phyloP scores from a whole-genome alignment of 2,888 invertebrate species.

The Coleophora flavipennella region DNA sequence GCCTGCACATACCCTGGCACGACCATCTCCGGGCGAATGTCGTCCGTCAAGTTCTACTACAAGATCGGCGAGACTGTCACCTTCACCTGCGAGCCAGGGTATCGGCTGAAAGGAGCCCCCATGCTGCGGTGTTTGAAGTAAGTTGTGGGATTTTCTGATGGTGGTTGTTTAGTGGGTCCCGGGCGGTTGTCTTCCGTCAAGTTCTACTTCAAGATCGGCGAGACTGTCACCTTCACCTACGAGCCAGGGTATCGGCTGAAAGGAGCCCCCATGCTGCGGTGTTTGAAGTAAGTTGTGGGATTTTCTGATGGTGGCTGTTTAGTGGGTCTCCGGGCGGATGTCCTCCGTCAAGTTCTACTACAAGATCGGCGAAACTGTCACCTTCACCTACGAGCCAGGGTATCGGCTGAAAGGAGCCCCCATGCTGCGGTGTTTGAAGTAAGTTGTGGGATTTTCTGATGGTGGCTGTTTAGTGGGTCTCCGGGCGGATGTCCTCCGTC shows the following conservation, averaged over 20 bases:
- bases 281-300: constrained; percentile 63
- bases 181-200: constrained; percentile 90
- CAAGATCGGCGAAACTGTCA: constrained; percentile 87
- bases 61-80: constrained; percentile 88
- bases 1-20: constrained; percentile 92
- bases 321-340: constrained; percentile 88
- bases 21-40: constrained; percentile 88
- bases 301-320: too few relatives aligned
- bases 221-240: constrained; percentile 88
- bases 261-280: constrained; percentile 85
- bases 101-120: constrained; percentile 81
- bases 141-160: constrained; percentile 28
- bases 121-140: constrained; percentile 81
- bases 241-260: constrained; percentile 81
- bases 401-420: constrained; percentile 82
- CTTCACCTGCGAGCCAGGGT: constrained; percentile 86
- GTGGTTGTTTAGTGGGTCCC: too few relatives aligned
- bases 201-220: constrained; percentile 90
- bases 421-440: constrained; percentile 81
- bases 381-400: constrained; percentile 86
- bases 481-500: constrained; percentile 87
- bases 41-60: constrained; percentile 90
- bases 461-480: too few relatives aligned
- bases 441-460: constrained; percentile 29
- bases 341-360: constrained; percentile 91